Base-by-base conservation (phyloP, 2,888 invertebrate genomes). In the Hoplodrina ambigua region DNA sequence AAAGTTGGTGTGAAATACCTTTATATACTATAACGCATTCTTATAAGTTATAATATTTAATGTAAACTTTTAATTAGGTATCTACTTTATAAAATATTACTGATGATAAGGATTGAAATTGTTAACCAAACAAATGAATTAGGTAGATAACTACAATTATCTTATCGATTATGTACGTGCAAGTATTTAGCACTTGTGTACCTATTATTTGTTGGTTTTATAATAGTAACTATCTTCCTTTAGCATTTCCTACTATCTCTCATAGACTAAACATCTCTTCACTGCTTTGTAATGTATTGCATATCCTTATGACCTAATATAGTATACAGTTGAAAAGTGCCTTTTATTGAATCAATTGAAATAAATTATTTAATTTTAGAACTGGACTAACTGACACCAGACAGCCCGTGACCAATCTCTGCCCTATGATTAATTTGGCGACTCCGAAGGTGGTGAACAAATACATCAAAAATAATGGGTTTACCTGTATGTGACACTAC, bases 81-180 rank as follows among this genome's bases (percentile, higher is more conserved):
- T 8, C 17, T 46, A 17, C 17, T 46, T 46, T 46, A 46, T 17
- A 17, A 17, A 46, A 4, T 46, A 53, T 54, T 55, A 60, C 1
- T 37, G 13, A 54, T 50, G 49, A 54, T 72, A 56, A 46, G 19
- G n/a, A 44, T 49, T n/a, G 17, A 55, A 44, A 44, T 4, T 46
- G 49, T 55, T 75, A 68, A 76, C 69, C 57, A 41, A 69, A 69
- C 15, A 54, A 54, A 77, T 49, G 1, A 72, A 77, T 69, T 54
- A 71, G 17, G 57, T 20, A 46, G 46, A 46, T 46, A 46, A 46
- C 46, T 46, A 46, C 46, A 46, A 17, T 46, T 46, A 15, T 76
- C 69, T 57, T 69, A 76, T 76, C 69, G 30, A 55, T 8, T 4
- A 20, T 6, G 11, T 15, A 49, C 41, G 30, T 55, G 37, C 46